Evolutionary conservation across 1,140 invertebrate species (phyloP).

Genomic region (Neelides sp.): DNA sequence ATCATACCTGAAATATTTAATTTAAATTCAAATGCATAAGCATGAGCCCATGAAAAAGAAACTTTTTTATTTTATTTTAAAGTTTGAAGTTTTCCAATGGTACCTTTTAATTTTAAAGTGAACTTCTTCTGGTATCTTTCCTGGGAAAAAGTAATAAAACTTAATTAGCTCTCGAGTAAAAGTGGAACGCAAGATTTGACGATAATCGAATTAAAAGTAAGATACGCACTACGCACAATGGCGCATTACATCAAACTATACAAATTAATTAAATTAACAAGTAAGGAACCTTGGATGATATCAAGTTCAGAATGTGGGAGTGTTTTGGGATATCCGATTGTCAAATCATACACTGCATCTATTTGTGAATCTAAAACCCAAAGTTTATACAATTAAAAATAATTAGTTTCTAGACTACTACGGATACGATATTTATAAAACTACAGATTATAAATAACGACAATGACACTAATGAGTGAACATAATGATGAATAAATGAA

Average conservation of each 20-base stretch:
- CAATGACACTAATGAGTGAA: constrained; percentile 6
- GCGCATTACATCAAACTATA: too few species aligned
- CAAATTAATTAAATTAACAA: too few species aligned
- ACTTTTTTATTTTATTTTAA: too few species aligned
- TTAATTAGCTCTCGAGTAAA: too few species aligned
- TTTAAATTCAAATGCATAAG: too few species aligned
- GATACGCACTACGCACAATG: too few species aligned
- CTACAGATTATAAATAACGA: not conserved
- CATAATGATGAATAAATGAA: constrained; percentile 3
- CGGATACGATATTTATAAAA: not conserved
- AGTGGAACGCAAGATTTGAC: too few species aligned
- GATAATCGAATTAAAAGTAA: too few species aligned
- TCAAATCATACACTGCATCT: constrained; percentile 64
- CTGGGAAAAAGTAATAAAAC: too few species aligned
- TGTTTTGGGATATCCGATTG: constrained; percentile 56
- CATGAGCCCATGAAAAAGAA: not conserved
- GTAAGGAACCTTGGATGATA: too few species aligned
- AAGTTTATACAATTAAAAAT: not conserved
- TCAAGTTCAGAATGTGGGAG: constrained; percentile 56
- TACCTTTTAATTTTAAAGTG: constrained; percentile 62
- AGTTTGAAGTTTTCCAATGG: too few species aligned
- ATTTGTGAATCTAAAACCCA: constrained; percentile 43
- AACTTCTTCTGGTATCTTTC: constrained; percentile 55
- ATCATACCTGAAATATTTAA: constrained; percentile 40
- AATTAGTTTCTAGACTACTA: not conserved